Evolutionary conservation across 1,140 invertebrate species (phyloP).

Genomic region (Orussus abietinus): DNA sequence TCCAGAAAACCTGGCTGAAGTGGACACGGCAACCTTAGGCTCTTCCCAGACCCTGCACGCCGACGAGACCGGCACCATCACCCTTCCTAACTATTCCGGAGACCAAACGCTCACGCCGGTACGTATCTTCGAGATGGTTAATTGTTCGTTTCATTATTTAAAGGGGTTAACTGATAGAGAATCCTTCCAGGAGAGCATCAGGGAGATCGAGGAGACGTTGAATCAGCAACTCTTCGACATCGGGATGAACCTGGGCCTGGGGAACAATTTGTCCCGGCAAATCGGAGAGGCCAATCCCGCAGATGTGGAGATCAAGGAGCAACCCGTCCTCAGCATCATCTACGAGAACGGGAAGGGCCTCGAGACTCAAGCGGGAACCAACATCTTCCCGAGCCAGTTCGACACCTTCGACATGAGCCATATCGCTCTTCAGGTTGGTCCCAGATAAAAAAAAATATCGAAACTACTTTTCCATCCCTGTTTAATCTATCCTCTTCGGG

Average conservation of each 20-base stretch:
- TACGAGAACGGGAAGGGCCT: constrained; percentile 35
- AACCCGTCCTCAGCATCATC: constrained; percentile 38
- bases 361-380: constrained; percentile 21
- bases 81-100: constrained; percentile 38
- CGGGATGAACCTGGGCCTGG: constrained; percentile 32
- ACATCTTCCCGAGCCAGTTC: constrained; percentile 34
- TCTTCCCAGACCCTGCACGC: constrained; percentile 40
- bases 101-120: constrained; percentile 43
- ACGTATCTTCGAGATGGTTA: constrained; percentile 13
- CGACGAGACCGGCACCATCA: constrained; percentile 45
- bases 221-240: constrained; percentile 48
- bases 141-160: constrained; percentile 1
- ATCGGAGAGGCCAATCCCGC: constrained; percentile 17
- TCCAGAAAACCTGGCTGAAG: constrained; percentile 29
- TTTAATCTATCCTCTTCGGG: constrained; percentile 5
- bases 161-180: no score
- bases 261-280: constrained; percentile 22
- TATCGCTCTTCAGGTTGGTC: constrained; percentile 34
- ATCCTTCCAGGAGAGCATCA: constrained; percentile 48
- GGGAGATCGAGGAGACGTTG: constrained; percentile 47
- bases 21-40: constrained; percentile 26
- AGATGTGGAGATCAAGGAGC: constrained; percentile 22
- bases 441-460: neutral
- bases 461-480: constrained; percentile 4
- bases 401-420: constrained; percentile 42